A percentile compares a stretch with the other conserved stretches of the same genome.
Conservation (phyloP, 1,140 invertebrate genomes). For the Archivesica marissinica region DNA sequence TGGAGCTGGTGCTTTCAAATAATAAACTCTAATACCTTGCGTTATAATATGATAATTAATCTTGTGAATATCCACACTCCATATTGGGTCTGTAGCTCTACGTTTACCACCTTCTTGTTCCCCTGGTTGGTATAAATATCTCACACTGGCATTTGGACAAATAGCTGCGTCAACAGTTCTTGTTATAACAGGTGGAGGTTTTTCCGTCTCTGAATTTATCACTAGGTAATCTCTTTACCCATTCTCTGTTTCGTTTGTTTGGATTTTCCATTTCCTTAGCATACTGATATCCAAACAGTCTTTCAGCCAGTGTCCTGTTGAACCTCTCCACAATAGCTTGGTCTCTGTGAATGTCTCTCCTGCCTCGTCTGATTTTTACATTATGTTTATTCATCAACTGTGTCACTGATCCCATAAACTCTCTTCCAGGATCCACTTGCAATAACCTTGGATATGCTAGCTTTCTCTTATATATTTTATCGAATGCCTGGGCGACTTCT, state of each 20-base stretch:
- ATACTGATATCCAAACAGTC: conserved; percentile 64
- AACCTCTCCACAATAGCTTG: conserved; percentile 58
- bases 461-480: conserved; percentile 57
- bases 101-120: conserved; percentile 62
- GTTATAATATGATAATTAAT: conserved; percentile 19
- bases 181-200: conserved; percentile 38
- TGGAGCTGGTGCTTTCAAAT: conserved; percentile 54
- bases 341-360: conserved; percentile 40
- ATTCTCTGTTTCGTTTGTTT: conserved; percentile 37
- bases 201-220: conserved; percentile 42
- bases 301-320: conserved; percentile 62
- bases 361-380: conserved; percentile 28
- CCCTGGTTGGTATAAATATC: conserved; percentile 63
- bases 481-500: conserved; percentile 60
- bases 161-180: conserved; percentile 11
- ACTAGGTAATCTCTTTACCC: conserved; percentile 43
- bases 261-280: conserved; percentile 58
- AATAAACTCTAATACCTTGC: conserved; percentile 49
- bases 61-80: conserved; percentile 50
- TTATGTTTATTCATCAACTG: conserved; percentile 61
- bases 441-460: conserved; percentile 61
- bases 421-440: conserved; percentile 58
- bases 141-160: conserved; percentile 16
- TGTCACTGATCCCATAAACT: conserved; percentile 59
- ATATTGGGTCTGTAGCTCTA: conserved; percentile 59